These are phyloP conservation scores for Enteromius anoplus DNA, from an alignment of 2,797 vertebrate genomes.

Conservation along the genomic window DNA sequence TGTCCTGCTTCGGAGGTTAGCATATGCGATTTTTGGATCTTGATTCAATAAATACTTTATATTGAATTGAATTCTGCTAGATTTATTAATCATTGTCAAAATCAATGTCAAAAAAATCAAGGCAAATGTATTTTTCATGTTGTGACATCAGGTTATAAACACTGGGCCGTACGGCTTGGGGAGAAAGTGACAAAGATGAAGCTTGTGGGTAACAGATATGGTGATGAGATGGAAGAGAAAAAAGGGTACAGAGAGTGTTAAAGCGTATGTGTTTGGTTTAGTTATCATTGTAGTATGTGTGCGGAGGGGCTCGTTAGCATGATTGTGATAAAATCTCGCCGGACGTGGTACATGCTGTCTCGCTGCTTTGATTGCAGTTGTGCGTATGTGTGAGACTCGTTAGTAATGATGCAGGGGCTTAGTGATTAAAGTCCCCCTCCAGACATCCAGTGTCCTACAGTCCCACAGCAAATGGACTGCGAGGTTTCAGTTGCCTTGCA, in stretches of 20 bases:
- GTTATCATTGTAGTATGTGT: neutral
- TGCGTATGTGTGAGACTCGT: conserved; percentile 61
- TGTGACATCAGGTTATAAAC: neutral
- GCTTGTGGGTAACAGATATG: neutral
- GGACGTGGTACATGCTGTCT: conserved; percentile 10
- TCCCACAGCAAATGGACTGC: conserved; percentile 65
- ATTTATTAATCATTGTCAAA: too few relatives aligned
- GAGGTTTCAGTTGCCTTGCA: conserved; percentile 51
- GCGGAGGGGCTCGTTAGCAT: conserved; percentile 3
- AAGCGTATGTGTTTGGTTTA: conserved; percentile 1
- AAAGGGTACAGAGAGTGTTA: neutral
- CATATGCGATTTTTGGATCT: neutral
- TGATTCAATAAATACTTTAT: neutral
- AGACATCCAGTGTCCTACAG: conserved; percentile 60
- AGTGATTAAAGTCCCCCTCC: conserved; percentile 76
- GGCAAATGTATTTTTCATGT: neutral
- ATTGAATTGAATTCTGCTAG: neutral
- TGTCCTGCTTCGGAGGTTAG: neutral
- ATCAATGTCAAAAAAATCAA: neutral
- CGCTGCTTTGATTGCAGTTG: conserved; percentile 10
- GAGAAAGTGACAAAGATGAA: neutral
- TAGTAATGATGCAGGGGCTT: conserved; percentile 72
- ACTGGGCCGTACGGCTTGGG: neutral
- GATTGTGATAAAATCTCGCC: conserved; percentile 7
- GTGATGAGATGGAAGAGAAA: neutral